Base-by-base conservation (phyloP, 1,140 invertebrate genomes). In the Drosophila kohkoa region DNA sequence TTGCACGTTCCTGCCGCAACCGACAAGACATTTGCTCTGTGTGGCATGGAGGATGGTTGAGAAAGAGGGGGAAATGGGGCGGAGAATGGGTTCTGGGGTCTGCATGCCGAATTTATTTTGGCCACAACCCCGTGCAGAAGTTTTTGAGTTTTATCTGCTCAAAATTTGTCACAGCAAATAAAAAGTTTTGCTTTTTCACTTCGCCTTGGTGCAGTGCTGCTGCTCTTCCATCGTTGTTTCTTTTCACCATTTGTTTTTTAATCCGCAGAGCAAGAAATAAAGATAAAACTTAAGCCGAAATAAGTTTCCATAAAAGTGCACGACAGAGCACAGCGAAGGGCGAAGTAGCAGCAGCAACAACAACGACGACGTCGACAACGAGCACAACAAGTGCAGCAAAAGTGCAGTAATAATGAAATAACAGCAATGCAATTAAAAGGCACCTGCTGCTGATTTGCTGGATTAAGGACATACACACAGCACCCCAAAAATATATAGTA, bases 121-220 rank as follows among this genome's bases (percentile, higher is more conserved):
- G 52, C 72, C 79, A 69, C 66, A 86, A 73, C 45, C 65, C 60
- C 46, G 55, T 35, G 75, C 85, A 73, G 51, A 89, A 88, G 75
- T 80, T 87, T 87, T 68, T 48, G 45, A 74, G 83, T 70, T 88
- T 88, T 89, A 89, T 88, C 83, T 79, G 81, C 77, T 76, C 59
- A 88, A 85, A 88, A 88, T 88, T 88, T 88, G 83, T 88, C 83
- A 89, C 85, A 88, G 83, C 81, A 88, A 85, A 88, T 89, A 89
- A 81, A 85, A 88, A 88, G 74, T 88, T 88, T 89, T 81, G 51
- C 74, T 35, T 77, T 87, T 79, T 86, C 41, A 59, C 57, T 66
- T 68, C 64, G 55, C 66, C 58, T 41, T 77, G 25, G 30, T 54
- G 55, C 63, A 43, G 41, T 66, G 43, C 67, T 41, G 11, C 38